Conservation (phyloP, 30 jellyfish, hydroid and myxozoan species). For the Pseudorhiza aurosa region DNA sequence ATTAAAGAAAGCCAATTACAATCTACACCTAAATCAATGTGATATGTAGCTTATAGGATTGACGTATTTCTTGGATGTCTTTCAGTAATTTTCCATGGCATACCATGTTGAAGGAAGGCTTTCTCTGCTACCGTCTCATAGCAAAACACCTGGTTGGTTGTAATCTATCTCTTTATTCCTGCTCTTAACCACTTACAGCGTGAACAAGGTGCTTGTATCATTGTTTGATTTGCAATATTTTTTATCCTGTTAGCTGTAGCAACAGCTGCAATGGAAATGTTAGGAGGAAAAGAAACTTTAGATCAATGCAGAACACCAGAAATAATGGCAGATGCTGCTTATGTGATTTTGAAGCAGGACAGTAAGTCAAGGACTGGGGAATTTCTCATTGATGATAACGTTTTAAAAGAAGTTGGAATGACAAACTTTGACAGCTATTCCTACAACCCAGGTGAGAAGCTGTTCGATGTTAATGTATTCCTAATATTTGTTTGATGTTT, state of each 20-base stretch:
- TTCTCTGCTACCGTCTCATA: no score
- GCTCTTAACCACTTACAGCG: no score
- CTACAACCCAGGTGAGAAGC: conserved; percentile 67
- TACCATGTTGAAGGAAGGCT: no score
- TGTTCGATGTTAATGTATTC: not conserved
- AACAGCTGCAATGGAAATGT: conserved; percentile 94
- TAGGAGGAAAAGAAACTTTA: conserved; percentile 79
- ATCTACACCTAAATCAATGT: no score
- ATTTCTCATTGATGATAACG: conserved; percentile 90
- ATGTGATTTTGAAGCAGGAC: conserved; percentile 69
- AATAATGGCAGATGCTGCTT: conserved; percentile 98
- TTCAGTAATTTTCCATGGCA: no score
- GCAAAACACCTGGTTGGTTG: no score
- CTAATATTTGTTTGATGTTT: not conserved
- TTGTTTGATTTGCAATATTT: not conserved
- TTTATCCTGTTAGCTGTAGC: conserved; percentile 64
- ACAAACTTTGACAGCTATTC: conserved; percentile 72
- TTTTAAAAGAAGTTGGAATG: conserved; percentile 84
- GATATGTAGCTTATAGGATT: no score
- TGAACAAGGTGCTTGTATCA: no score
- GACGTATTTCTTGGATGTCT: no score
- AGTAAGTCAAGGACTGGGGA: conserved; percentile 88
- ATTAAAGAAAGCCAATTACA: no score
- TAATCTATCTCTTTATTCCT: no score
- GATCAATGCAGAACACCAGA: conserved; percentile 83